Percentiles rank a stretch among this genome's conserved stretches.
These are phyloP conservation scores for Tiaroga cobitis DNA, from an alignment of 2,797 vertebrate genomes.

Conservation along the genomic window DNA sequence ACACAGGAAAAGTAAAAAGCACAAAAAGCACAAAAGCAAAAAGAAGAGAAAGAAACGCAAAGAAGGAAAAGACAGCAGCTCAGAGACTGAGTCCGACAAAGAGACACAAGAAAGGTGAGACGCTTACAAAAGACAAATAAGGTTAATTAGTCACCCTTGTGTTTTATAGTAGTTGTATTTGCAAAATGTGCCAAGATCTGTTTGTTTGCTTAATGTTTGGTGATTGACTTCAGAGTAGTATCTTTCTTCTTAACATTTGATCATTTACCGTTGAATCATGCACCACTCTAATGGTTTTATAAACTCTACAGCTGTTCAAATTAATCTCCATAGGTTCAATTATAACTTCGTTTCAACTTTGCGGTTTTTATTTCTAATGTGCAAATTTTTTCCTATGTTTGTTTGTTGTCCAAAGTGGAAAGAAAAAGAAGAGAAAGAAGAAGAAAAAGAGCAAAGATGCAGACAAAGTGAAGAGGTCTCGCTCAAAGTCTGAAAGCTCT, in stretches of 20 bases:
- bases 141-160: neutral
- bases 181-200: no score
- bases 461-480: conserved; percentile 77
- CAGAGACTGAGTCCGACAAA: conserved; percentile 64
- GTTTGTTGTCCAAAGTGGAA: conserved; percentile 40
- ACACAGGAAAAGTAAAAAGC: conserved; percentile 77
- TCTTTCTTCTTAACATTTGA: neutral
- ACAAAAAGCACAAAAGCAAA: conserved; percentile 80
- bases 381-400: neutral
- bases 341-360: neutral
- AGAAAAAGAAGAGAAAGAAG: conserved; percentile 81
- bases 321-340: neutral
- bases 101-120: conserved; percentile 54
- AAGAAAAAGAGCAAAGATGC: conserved; percentile 88
- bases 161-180: no score
- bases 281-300: neutral
- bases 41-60: conserved; percentile 74
- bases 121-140: neutral
- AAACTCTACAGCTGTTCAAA: neutral
- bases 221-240: neutral
- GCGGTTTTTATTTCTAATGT: neutral
- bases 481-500: conserved; percentile 59
- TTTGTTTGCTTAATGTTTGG: no score
- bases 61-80: conserved; percentile 71
- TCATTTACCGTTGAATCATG: neutral